Conservation (phyloP, 2,888 invertebrate genomes). For the Yponomeuta sedellus region DNA sequence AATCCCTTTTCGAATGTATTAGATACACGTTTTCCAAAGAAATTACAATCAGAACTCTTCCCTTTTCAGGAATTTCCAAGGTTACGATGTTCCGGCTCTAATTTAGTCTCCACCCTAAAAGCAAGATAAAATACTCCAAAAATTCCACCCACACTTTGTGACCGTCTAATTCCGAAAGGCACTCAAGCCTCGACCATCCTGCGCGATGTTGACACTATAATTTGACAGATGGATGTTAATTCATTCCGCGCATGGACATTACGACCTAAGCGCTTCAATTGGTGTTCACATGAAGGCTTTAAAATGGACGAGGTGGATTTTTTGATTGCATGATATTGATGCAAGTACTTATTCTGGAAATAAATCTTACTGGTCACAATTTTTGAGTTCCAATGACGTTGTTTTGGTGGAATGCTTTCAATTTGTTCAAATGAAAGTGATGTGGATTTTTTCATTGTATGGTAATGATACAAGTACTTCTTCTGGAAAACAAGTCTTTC, state of each 20-base stretch:
- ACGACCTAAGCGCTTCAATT: neutral
- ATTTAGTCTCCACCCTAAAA: neutral
- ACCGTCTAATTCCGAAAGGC: neutral
- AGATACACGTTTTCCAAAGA: neutral
- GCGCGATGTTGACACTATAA: conserved; percentile 1
- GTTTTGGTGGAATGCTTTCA: no score
- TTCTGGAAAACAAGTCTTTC: no score
- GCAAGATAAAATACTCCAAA: neutral
- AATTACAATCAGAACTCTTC: neutral
- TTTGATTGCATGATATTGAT: no score
- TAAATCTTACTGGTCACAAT: no score
- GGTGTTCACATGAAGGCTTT: neutral
- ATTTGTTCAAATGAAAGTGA: no score
- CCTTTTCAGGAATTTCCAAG: neutral
- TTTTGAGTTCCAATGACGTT: no score
- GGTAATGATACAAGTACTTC: no score
- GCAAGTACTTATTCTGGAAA: no score
- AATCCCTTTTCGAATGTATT: no score
- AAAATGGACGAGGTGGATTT: no score
- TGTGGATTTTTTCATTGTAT: no score
- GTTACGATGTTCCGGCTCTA: no score
- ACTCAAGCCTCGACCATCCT: neutral
- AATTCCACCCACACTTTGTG: neutral
- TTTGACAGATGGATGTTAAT: conserved; percentile 12
- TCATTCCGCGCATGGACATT: neutral